Conservation (phyloP, 2,888 invertebrate species). For the Aporophyla lueneburgensis region DNA sequence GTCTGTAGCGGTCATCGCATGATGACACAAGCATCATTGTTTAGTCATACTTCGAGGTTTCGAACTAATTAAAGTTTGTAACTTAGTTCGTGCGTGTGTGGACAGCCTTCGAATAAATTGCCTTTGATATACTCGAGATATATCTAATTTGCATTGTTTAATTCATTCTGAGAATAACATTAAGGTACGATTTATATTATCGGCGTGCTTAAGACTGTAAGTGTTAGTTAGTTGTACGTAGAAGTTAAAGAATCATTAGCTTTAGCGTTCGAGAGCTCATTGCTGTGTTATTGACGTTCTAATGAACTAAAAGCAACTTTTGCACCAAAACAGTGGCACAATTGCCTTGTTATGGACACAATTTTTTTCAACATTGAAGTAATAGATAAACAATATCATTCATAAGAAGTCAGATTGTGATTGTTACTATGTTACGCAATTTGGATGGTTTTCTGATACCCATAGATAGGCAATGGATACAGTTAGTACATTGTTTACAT, state of each 20-base stretch:
- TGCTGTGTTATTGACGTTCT: neutral
- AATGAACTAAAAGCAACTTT: neutral
- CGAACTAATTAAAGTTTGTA: conserved; percentile 34
- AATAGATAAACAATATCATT: too few species aligned
- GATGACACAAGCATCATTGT: conserved; percentile 16
- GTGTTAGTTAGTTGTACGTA: neutral
- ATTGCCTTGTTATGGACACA: neutral
- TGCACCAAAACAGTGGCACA: neutral
- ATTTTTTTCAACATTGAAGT: too few species aligned
- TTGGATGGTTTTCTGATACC: neutral
- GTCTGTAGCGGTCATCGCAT: conserved; percentile 7
- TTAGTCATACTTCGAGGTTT: conserved; percentile 16
- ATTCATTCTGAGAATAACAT: neutral
- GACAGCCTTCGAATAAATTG: neutral
- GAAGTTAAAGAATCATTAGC: too few species aligned
- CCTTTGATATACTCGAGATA: neutral
- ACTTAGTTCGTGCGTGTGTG: neutral
- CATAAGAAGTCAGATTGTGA: too few species aligned
- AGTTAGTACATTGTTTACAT: neutral
- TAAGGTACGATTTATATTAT: neutral
- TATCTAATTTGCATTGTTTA: neutral
- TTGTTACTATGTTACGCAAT: too few species aligned
- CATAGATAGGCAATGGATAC: neutral
- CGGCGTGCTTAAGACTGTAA: neutral
- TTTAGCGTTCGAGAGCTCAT: neutral